Base-by-base conservation (phyloP, 2,888 invertebrate species). In the Sipunculus nudus region DNA sequence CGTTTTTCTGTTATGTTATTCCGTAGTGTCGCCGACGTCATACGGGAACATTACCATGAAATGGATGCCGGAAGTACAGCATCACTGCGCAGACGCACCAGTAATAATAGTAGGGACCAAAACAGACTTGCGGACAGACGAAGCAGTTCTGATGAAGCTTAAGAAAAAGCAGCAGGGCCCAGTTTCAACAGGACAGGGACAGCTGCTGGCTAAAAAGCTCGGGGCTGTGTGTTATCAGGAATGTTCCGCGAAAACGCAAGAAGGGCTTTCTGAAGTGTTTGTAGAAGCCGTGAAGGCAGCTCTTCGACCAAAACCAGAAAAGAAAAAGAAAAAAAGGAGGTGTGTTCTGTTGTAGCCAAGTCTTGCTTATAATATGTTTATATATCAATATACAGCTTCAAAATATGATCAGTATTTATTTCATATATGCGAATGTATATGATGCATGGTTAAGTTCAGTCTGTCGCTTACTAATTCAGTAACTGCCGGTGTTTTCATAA, bases 171-270 rank as follows among this genome's bases (percentile, higher is more conserved):
- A 96, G 85, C 96, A 97, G 84, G 95, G 96, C 86, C 97, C 97
- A 59, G 96, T 98, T 48, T 94, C 93, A 85, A 92, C 93, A 54
- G 97, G 97, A 82, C 96, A 98, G 84, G 97, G 97, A 64, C 90
- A 94, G 76, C 91, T 93, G 66, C 96, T 97, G 95, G 96, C 97
- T 59, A 96, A 97, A 82, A 96, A 97, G 87, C 97, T 98, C 73
- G 95, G 94, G 85, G 97, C 97, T 68, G 96, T 94, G 83, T 95
- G 94, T 70, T 98, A 97, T 87, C 89, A 98, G 81, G 98, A 98
- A 87, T 98, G 97, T 87, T 97, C 97, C 54, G 97, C 98, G 80
- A 98, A 97, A 86, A 97, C 96, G 86, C 98, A 97, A 89, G 97
- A 98, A 84, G 97, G 96, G 78, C 96, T 98, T 64, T 90, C 96